Evolutionary conservation across 2,113 vertebrate genomes (phyloP).

Genomic region (Pomatostomus ruficeps): DNA sequence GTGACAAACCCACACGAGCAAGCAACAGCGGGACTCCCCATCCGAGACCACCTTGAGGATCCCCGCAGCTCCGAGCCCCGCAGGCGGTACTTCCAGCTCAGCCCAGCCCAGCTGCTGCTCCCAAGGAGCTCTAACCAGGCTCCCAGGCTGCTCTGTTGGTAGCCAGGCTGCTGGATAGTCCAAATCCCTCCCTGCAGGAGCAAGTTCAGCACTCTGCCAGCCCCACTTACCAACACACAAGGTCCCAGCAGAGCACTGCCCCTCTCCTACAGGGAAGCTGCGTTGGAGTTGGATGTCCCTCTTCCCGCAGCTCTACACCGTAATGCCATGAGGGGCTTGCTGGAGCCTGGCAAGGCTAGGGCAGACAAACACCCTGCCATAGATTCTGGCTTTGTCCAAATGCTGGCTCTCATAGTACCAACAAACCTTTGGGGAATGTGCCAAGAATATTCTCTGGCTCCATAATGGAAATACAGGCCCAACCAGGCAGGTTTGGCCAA

Average conservation of each 20-base stretch:
- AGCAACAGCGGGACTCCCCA: accelerated
- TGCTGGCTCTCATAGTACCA: background rate
- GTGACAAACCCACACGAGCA: background rate
- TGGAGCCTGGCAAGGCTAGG: background rate
- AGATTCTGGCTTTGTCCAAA: background rate
- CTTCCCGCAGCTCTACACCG: background rate
- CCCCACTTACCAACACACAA: background rate
- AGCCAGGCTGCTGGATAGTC: background rate
- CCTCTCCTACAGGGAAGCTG: background rate
- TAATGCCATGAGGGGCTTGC: background rate
- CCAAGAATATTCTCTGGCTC: background rate
- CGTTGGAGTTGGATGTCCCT: accelerated
- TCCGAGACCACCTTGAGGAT: background rate
- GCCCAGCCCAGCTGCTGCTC: background rate
- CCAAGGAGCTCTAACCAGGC: background rate
- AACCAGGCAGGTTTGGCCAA: background rate
- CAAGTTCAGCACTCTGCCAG: background rate
- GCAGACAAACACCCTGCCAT: background rate
- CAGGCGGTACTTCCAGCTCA: accelerated
- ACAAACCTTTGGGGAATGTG: background rate
- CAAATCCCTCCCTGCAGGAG: background rate
- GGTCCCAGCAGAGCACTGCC: background rate
- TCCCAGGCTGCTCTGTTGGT: accelerated
- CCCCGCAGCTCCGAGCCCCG: background rate
- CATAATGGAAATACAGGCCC: background rate